A percentile compares a stretch with the other conserved stretches of the same genome.
phyloP scores from a whole-genome alignment of 2,888 invertebrate genomes.

The Diarsia rubi region DNA sequence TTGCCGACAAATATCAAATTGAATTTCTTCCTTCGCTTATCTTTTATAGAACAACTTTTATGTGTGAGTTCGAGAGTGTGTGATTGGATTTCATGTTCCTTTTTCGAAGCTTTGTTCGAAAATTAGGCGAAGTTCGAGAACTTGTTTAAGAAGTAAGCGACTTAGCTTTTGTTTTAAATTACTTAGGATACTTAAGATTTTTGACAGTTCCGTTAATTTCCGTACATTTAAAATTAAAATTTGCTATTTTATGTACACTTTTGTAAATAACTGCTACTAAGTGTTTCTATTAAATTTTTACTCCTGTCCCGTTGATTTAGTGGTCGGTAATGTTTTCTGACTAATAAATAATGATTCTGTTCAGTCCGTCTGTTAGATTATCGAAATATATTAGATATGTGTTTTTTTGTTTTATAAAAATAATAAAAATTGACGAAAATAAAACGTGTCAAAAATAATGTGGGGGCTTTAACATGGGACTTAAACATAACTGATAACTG shows the following conservation, averaged over 20 bases:
- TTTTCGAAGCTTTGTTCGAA: constrained; percentile 29
- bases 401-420: too few species aligned
- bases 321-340: too few species aligned
- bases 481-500: too few species aligned
- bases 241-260: neutral
- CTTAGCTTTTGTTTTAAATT: constrained; percentile 13
- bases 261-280: neutral
- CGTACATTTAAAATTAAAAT: neutral
- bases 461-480: too few species aligned
- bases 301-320: neutral
- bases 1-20: constrained; percentile 56
- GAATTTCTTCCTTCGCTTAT: constrained; percentile 42
- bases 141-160: constrained; percentile 27
- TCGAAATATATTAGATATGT: too few species aligned
- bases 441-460: too few species aligned
- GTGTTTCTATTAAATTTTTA: neutral
- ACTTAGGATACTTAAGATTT: neutral
- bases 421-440: too few species aligned
- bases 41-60: constrained; percentile 37
- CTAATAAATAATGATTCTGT: too few species aligned
- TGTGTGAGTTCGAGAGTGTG: constrained; percentile 12
- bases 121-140: constrained; percentile 37
- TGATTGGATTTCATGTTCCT: constrained; percentile 41
- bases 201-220: neutral
- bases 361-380: too few species aligned